Conservation (phyloP, 1,140 invertebrate genomes). For the Cecropterus lyciades region DNA sequence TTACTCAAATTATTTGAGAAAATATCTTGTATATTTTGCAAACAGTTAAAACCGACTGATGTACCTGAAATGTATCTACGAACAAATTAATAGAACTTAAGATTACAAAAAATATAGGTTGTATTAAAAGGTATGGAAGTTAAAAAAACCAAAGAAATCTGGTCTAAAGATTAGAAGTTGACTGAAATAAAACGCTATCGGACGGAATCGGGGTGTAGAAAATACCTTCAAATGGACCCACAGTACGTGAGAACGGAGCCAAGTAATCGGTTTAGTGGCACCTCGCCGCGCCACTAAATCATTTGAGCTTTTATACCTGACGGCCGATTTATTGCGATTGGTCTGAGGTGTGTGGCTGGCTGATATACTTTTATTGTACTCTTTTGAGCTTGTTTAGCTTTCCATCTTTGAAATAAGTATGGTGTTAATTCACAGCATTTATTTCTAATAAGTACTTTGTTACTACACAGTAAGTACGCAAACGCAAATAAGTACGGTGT, state of each 20-base stretch:
- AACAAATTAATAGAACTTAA: no score
- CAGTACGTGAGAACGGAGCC: slow-evolving; percentile 39
- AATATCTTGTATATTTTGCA: no score
- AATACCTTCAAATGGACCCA: slow-evolving; percentile 17
- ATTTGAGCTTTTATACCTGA: slow-evolving; percentile 46
- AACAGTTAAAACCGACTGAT: no score
- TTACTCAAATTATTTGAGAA: no score
- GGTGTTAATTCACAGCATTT: no score
- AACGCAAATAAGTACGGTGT: no score
- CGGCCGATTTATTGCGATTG: slow-evolving; percentile 29
- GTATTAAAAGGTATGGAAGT: no score
- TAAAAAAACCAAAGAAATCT: neutral
- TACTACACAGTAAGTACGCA: no score
- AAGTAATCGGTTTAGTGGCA: slow-evolving; percentile 45
- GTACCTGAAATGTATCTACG: no score
- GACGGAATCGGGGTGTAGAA: neutral
- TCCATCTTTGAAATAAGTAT: neutral
- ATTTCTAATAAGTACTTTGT: no score
- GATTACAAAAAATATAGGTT: no score
- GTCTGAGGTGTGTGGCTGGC: slow-evolving; percentile 7
- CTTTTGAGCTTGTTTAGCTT: neutral
- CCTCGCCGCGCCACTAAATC: slow-evolving; percentile 39
- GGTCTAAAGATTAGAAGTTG: neutral
- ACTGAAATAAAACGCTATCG: neutral
- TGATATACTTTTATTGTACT: slow-evolving; percentile 20